Conservation (phyloP, 2,888 invertebrate genomes). For the Melinopterus prodromus region DNA sequence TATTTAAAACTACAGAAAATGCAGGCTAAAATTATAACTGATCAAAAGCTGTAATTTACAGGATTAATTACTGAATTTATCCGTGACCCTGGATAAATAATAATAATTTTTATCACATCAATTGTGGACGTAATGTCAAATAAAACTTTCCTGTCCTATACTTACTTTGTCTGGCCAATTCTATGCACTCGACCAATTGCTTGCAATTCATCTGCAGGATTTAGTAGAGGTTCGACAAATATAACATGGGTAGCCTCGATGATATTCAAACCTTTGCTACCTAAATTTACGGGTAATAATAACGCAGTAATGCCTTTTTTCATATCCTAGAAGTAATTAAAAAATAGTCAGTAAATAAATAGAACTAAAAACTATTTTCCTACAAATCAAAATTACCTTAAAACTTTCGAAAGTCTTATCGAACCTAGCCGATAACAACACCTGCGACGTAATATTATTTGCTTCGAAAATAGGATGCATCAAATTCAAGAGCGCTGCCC, state of each 20-base stretch:
- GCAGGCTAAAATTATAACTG: too few relatives aligned
- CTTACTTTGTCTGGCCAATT: constrained; percentile 77
- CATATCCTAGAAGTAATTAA: constrained; percentile 27
- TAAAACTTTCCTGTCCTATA: constrained; percentile 16
- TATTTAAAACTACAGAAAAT: too few relatives aligned
- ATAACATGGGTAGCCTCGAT: constrained; percentile 82
- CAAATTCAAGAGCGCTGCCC: constrained; percentile 63
- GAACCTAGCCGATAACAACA: constrained; percentile 43
- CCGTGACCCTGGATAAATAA: too few relatives aligned
- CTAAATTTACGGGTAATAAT: constrained; percentile 72
- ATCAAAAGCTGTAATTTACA: too few relatives aligned
- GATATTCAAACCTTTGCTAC: constrained; percentile 81
- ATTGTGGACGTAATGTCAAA: not conserved
- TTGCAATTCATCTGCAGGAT: constrained; percentile 77
- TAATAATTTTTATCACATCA: too few relatives aligned
- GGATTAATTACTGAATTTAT: too few relatives aligned
- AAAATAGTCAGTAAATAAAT: not conserved
- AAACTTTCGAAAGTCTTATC: constrained; percentile 61
- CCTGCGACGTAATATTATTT: constrained; percentile 61
- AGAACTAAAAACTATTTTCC: not conserved
- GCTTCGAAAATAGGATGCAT: constrained; percentile 64
- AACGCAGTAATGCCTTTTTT: constrained; percentile 64
- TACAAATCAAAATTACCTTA: constrained; percentile 58
- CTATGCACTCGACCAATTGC: constrained; percentile 82
- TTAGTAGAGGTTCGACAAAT: constrained; percentile 77